Conservation (phyloP, 2,113 vertebrate genomes). For the Spilogale gracilis region DNA sequence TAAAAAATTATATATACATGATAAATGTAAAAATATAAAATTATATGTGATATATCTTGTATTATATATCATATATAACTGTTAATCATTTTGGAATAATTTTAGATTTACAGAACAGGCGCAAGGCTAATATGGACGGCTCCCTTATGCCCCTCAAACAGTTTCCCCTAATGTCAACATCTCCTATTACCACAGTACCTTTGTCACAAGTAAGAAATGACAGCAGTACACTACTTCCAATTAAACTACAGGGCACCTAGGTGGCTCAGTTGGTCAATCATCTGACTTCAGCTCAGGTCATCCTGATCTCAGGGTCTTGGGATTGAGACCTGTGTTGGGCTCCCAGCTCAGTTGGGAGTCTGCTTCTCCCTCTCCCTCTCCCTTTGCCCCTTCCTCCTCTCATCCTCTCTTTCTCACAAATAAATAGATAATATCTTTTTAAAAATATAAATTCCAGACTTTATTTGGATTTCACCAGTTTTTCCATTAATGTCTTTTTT, state of each 20-base stretch:
- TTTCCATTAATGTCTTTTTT: neutral
- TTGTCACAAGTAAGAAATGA: neutral
- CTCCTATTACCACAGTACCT: neutral
- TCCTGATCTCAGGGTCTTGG: neutral
- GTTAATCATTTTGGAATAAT: neutral
- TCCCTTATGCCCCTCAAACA: neutral
- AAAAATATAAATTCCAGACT: neutral
- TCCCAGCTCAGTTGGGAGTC: neutral
- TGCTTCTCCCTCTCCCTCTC: neutral
- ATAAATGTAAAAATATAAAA: neutral
- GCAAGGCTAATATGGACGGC: neutral
- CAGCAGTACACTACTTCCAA: neutral
- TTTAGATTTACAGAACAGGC: neutral
- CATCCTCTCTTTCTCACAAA: neutral
- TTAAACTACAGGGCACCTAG: neutral
- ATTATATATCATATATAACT: neutral
- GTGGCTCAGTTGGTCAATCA: neutral
- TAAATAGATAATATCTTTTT: neutral
- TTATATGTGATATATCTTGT: neutral
- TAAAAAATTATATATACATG: neutral
- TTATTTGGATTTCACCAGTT: neutral
- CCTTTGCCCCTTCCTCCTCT: neutral
- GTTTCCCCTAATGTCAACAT: neutral
- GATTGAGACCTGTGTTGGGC: neutral
- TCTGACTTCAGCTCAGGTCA: neutral